Evolutionary conservation across 2,888 invertebrate species (phyloP).

Genomic region (Beris chalybata): DNA sequence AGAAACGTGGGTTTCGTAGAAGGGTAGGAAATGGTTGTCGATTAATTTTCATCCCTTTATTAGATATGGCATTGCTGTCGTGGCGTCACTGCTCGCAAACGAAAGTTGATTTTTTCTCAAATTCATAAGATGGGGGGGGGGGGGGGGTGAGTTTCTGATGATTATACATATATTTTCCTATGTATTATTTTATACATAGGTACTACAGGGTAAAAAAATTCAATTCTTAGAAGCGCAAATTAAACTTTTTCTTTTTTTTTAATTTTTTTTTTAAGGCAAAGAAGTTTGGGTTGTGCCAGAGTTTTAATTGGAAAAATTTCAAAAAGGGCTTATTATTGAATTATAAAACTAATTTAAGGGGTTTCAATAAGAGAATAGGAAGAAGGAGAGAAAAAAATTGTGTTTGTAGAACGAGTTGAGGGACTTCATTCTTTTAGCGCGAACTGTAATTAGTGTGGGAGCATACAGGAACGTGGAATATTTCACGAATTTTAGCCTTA

Average conservation of each 20-base stretch:
- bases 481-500: background rate
- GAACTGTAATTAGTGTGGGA: constrained; percentile 22
- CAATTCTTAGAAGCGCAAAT: constrained; percentile 27
- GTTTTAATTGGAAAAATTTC: constrained; percentile 39
- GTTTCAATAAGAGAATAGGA: constrained; percentile 31
- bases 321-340: constrained; percentile 38
- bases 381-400: background rate
- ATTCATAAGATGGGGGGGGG: background rate
- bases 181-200: constrained; percentile 14
- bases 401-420: background rate
- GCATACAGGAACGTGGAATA: constrained; percentile 17
- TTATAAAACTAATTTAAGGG: constrained; percentile 39
- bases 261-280: constrained; percentile 25
- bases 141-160: constrained; percentile 18
- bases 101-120: constrained; percentile 25
- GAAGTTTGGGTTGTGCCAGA: constrained; percentile 33
- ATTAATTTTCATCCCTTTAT: constrained; percentile 17
- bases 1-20: constrained; percentile 22
- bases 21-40: background rate
- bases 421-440: constrained; percentile 1
- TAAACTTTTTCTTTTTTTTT: constrained; percentile 25
- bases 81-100: constrained; percentile 9
- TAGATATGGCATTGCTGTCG: constrained; percentile 21
- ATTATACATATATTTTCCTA: constrained; percentile 20
- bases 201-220: constrained; percentile 18